Evolutionary conservation across 2,888 invertebrate genomes (phyloP).

Genomic region (Nebria brevicollis): DNA sequence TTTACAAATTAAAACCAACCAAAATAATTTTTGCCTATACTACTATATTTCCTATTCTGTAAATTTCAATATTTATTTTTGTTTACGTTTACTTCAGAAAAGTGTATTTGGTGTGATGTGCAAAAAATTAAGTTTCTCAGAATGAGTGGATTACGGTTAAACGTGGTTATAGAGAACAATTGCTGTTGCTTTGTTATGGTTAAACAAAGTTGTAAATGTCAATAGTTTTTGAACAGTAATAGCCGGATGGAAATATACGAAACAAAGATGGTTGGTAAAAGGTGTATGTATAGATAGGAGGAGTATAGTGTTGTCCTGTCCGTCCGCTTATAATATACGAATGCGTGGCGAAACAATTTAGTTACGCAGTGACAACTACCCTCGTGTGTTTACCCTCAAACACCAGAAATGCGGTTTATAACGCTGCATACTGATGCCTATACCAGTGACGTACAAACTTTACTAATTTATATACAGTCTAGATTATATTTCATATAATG

Average conservation of each 20-base stretch:
- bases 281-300: conserved; percentile 7
- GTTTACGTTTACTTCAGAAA: too few relatives aligned
- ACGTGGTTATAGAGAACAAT: conserved; percentile 6
- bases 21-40: too few relatives aligned
- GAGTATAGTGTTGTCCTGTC: conserved; percentile 2
- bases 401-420: conserved; percentile 21
- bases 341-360: conserved; percentile 26
- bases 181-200: conserved; percentile 33
- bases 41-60: too few relatives aligned
- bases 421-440: conserved; percentile 10
- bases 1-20: too few relatives aligned
- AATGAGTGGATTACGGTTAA: background rate
- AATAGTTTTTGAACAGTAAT: conserved; percentile 12
- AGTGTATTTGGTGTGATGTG: too few relatives aligned
- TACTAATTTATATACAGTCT: background rate
- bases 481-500: background rate
- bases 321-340: background rate
- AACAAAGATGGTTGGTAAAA: conserved; percentile 16
- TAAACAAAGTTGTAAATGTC: conserved; percentile 21
- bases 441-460: background rate
- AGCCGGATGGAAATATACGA: conserved; percentile 10
- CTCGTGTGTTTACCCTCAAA: conserved; percentile 19
- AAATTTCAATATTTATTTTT: too few relatives aligned
- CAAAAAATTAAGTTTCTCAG: background rate
- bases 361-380: conserved; percentile 26